Evolutionary conservation across 1,140 invertebrate species (phyloP).

Genomic region (Drosophila aff.): DNA sequence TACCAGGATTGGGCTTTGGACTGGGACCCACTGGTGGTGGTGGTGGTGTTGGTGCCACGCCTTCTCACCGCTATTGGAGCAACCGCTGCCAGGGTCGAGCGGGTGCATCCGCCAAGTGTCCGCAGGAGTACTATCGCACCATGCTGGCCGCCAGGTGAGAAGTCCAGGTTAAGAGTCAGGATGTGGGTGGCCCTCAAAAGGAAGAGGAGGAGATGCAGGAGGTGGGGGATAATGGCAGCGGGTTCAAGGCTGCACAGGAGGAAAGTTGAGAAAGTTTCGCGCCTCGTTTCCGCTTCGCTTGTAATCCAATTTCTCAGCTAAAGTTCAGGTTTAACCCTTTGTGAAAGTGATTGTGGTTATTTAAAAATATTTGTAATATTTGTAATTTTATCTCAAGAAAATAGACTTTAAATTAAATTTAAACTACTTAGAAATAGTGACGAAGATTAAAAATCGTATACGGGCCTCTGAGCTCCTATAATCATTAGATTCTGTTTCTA

Average conservation of each 20-base stretch:
- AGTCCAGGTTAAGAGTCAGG: slow-evolving; percentile 13
- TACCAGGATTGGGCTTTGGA: slow-evolving; percentile 22
- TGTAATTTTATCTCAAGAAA: not conserved
- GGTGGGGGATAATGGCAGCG: not conserved
- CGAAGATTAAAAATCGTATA: not conserved
- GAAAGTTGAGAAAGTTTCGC: slow-evolving; percentile 62
- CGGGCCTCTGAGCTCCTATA: too few relatives aligned
- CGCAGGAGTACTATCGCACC: slow-evolving; percentile 72
- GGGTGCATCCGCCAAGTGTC: slow-evolving; percentile 55
- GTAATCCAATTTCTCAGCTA: slow-evolving; percentile 55
- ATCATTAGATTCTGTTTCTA: too few relatives aligned
- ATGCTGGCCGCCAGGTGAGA: slow-evolving; percentile 73
- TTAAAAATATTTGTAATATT: too few relatives aligned
- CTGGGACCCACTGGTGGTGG: slow-evolving; percentile 2
- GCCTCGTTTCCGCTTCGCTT: slow-evolving; percentile 43
- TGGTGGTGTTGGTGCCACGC: slow-evolving; percentile 42
- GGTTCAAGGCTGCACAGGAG: slow-evolving; percentile 41
- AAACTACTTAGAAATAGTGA: not conserved
- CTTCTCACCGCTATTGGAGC: slow-evolving; percentile 62
- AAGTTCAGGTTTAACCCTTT: slow-evolving; percentile 27
- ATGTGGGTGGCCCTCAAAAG: slow-evolving; percentile 57
- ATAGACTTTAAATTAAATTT: not conserved
- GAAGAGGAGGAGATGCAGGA: not conserved
- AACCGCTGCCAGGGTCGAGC: slow-evolving; percentile 57
- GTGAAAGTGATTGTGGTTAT: not conserved